Conservation (phyloP, 2,888 invertebrate genomes). For the Ellobium chinense region DNA sequence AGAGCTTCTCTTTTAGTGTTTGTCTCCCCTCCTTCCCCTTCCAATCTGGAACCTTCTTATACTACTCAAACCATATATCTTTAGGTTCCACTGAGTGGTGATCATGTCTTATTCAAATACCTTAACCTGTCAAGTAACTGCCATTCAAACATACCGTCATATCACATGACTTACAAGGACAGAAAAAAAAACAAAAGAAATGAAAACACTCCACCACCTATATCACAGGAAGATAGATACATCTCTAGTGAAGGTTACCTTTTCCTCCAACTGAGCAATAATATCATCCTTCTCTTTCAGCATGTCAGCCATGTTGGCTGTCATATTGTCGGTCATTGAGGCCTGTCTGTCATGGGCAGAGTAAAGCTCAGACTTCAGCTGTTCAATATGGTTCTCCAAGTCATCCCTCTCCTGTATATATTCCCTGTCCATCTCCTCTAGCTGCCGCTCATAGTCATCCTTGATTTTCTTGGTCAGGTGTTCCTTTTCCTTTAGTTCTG, state of each 20-base stretch:
- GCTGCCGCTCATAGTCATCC: conserved; percentile 64
- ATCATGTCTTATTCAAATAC: too few relatives aligned
- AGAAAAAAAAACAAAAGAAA: too few relatives aligned
- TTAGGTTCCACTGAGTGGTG: too few relatives aligned
- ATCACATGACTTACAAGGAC: too few relatives aligned
- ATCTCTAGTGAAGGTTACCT: conserved; percentile 77
- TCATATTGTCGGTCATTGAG: conserved; percentile 68
- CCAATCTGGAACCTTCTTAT: too few relatives aligned
- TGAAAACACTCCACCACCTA: too few relatives aligned
- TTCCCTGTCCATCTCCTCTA: conserved; percentile 69
- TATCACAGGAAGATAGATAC: too few relatives aligned
- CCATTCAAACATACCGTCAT: too few relatives aligned
- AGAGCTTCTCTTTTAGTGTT: too few relatives aligned
- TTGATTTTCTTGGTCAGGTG: conserved; percentile 63
- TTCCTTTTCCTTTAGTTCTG: conserved; percentile 62
- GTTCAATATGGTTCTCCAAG: conserved; percentile 83
- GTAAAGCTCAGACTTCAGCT: conserved; percentile 87
- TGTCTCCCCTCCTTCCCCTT: too few relatives aligned
- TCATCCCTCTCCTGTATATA: conserved; percentile 75
- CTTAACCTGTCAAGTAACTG: too few relatives aligned
- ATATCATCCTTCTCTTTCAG: conserved; percentile 93
- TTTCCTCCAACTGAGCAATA: conserved; percentile 92
- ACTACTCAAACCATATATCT: too few relatives aligned
- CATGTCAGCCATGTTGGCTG: conserved; percentile 79
- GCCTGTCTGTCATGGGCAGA: conserved; percentile 88